These are phyloP conservation scores for Drosophila grimshawi DNA, from an alignment of 1,140 invertebrate genomes.

Conservation along the genomic window DNA sequence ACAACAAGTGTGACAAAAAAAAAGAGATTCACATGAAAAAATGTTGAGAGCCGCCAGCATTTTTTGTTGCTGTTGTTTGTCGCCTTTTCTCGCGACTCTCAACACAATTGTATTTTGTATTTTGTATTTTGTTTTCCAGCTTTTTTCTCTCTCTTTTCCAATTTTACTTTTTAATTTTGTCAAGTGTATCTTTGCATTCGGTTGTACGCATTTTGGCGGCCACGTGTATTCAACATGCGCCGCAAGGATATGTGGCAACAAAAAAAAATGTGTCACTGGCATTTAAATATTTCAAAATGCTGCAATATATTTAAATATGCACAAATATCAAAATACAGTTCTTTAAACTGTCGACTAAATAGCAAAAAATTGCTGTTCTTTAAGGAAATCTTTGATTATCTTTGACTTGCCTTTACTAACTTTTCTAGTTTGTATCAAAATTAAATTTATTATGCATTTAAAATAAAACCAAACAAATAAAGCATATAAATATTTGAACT, in stretches of 20 bases:
- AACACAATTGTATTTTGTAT: constrained; percentile 2
- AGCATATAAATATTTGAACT: constrained; percentile 1
- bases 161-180: constrained; percentile 38
- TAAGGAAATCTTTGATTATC: not conserved
- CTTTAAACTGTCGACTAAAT: not conserved
- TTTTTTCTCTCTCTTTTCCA: constrained; percentile 14
- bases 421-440: not conserved
- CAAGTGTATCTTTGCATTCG: constrained; percentile 10
- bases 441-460: not conserved
- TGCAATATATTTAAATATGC: not conserved
- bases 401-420: not conserved
- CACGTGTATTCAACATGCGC: constrained; percentile 34
- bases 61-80: constrained; percentile 19
- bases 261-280: constrained; percentile 27
- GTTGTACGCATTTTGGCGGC: constrained; percentile 8
- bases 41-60: constrained; percentile 15
- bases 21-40: not conserved
- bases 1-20: constrained; percentile 6
- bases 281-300: not conserved
- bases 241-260: constrained; percentile 39
- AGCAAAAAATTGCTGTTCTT: not conserved
- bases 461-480: not conserved
- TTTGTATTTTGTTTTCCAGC: constrained; percentile 2
- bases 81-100: constrained; percentile 23
- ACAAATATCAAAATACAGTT: not conserved